Percentiles rank a stretch among this genome's conserved stretches.
These are phyloP conservation scores for Nowickia ferox DNA, from an alignment of 2,888 invertebrate species.

Conservation along the genomic window DNA sequence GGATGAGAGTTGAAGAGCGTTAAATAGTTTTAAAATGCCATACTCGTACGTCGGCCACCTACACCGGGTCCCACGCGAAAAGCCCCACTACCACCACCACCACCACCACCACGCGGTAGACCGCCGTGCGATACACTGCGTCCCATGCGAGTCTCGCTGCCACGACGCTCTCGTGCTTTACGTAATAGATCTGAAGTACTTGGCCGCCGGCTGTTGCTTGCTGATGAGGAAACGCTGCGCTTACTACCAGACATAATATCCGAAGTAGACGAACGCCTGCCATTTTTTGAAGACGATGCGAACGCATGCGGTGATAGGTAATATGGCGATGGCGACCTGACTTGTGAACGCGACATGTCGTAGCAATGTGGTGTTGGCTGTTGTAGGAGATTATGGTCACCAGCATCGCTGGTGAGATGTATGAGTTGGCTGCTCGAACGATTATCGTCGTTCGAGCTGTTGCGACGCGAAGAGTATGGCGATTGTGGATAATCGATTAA, in stretches of 20 bases:
- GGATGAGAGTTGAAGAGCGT: no score
- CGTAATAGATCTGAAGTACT: slow-evolving; percentile 82
- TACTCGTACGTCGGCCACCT: slow-evolving; percentile 82
- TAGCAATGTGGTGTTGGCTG: slow-evolving; percentile 71
- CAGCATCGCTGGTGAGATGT: slow-evolving; percentile 73
- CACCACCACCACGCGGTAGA: slow-evolving; percentile 78
- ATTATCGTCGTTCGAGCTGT: slow-evolving; percentile 77
- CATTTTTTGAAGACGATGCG: slow-evolving; percentile 75
- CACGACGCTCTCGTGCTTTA: slow-evolving; percentile 81
- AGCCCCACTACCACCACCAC: slow-evolving; percentile 76
- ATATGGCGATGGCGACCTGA: slow-evolving; percentile 78
- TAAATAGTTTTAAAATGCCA: slow-evolving; percentile 79
- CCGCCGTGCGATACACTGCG: slow-evolving; percentile 83
- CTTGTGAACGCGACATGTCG: slow-evolving; percentile 77
- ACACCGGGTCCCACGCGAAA: slow-evolving; percentile 76
- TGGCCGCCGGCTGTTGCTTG: slow-evolving; percentile 80
- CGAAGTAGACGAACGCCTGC: slow-evolving; percentile 83
- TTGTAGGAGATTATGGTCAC: slow-evolving; percentile 70
- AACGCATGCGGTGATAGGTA: slow-evolving; percentile 80
- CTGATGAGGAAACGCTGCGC: slow-evolving; percentile 77
- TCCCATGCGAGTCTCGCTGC: slow-evolving; percentile 82
- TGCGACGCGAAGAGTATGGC: slow-evolving; percentile 79
- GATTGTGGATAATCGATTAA: slow-evolving; percentile 80
- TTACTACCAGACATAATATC: slow-evolving; percentile 80
- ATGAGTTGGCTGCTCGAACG: slow-evolving; percentile 78